A percentile compares a stretch with the other conserved stretches of the same genome.
Conservation (phyloP, 2,797 vertebrate species). For the Urophycis tenuis region DNA sequence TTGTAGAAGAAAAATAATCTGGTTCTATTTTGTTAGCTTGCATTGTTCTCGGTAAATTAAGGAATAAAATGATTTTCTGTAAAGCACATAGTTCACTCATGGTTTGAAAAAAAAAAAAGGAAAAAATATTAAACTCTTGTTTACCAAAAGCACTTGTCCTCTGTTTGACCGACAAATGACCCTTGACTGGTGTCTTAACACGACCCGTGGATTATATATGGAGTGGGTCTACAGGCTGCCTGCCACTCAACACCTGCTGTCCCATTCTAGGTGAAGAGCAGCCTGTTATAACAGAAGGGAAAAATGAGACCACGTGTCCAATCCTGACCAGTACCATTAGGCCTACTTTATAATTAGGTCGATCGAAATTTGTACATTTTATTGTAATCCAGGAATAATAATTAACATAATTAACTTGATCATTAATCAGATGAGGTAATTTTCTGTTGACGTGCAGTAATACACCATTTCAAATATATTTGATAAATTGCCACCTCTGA, state of each 20-base stretch:
- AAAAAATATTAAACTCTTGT: constrained; percentile 19
- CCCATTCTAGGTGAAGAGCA: not conserved
- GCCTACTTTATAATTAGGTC: too few relatives aligned
- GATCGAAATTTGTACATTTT: too few relatives aligned
- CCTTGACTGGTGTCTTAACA: not conserved
- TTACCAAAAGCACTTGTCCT: constrained; percentile 22
- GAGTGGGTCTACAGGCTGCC: not conserved
- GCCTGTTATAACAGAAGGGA: too few relatives aligned
- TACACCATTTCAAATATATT: too few relatives aligned
- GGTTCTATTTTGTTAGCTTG: constrained; percentile 87
- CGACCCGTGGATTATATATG: not conserved
- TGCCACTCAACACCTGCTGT: not conserved
- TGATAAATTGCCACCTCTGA: too few relatives aligned
- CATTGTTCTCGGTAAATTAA: constrained; percentile 72
- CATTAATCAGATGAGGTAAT: not conserved
- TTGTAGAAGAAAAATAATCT: constrained; percentile 80
- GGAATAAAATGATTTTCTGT: constrained; percentile 35
- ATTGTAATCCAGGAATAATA: not conserved
- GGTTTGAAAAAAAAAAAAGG: not conserved
- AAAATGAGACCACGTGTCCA: too few relatives aligned
- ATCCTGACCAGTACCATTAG: not conserved
- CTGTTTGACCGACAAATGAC: not conserved
- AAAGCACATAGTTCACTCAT: constrained; percentile 1
- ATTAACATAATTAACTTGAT: not conserved
- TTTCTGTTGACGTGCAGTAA: not conserved